phyloP scores from a whole-genome alignment of 2,113 vertebrate genomes.

The Sinocyclocheilus rhinocerous region DNA sequence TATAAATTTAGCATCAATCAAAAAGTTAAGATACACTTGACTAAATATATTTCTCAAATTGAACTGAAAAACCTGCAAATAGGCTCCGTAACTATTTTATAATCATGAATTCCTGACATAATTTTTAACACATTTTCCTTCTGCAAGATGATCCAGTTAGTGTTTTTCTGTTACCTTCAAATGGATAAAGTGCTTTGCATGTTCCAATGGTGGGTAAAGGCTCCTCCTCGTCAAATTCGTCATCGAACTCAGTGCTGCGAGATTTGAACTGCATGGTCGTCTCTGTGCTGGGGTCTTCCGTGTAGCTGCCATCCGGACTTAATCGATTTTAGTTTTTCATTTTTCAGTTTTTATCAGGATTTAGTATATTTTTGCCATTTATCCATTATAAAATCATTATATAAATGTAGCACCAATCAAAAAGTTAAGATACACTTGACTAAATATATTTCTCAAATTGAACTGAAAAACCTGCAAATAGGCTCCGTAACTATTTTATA shows the following conservation, averaged over 20 bases:
- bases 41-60: too few relatives aligned
- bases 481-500: neutral
- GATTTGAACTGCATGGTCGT: constrained; percentile 84
- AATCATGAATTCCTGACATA: neutral
- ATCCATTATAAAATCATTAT: too few relatives aligned
- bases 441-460: too few relatives aligned
- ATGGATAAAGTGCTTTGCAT: constrained; percentile 93
- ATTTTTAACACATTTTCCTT: neutral
- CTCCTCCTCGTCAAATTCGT: constrained; percentile 96
- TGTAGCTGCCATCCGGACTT: constrained; percentile 99
- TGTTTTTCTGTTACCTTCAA: constrained; percentile 79
- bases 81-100: neutral
- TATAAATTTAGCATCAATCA: too few relatives aligned
- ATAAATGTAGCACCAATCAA: too few relatives aligned
- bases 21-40: too few relatives aligned
- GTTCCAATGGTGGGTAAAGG: constrained; percentile 91
- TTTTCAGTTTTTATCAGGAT: too few relatives aligned
- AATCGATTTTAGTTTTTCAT: too few relatives aligned
- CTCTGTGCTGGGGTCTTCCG: constrained; percentile 91
- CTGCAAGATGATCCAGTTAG: neutral
- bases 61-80: neutral
- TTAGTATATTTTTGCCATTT: too few relatives aligned
- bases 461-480: neutral
- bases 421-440: too few relatives aligned
- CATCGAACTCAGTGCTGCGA: constrained; percentile 87